phyloP scores from a whole-genome alignment of 64 coral and sea anemone genomes.

The Anthopleura sola region DNA sequence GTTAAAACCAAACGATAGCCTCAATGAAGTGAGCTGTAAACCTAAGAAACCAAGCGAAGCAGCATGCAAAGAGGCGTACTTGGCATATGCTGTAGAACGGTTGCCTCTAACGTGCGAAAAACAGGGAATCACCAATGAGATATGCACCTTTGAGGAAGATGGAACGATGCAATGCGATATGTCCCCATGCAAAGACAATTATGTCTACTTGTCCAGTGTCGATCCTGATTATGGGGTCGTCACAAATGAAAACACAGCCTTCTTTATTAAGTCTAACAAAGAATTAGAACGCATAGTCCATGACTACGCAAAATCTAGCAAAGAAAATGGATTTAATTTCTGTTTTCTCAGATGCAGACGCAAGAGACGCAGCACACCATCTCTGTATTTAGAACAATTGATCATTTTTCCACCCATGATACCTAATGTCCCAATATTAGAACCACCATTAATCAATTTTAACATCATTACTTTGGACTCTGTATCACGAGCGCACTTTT shows the following conservation, averaged over 20 bases:
- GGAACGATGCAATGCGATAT: conserved; percentile 37
- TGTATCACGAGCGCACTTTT: conserved; percentile 80
- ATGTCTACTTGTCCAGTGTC: conserved; percentile 21
- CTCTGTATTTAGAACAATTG: conserved; percentile 22
- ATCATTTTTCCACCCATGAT: conserved; percentile 48
- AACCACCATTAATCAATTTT: conserved; percentile 50
- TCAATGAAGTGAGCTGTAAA: conserved; percentile 8
- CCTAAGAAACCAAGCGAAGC: conserved; percentile 9
- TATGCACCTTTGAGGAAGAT: conserved; percentile 33
- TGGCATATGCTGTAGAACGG: conserved; percentile 26
- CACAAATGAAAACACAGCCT: conserved; percentile 5
- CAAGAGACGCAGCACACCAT: not conserved
- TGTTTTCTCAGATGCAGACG: conserved; percentile 43
- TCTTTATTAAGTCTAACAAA: not conserved
- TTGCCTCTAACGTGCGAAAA: conserved; percentile 10
- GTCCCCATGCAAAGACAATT: conserved; percentile 22
- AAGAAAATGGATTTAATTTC: conserved; percentile 37
- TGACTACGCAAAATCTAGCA: conserved; percentile 20
- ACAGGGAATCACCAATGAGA: not conserved
- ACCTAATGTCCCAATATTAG: conserved; percentile 14
- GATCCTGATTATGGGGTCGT: conserved; percentile 41
- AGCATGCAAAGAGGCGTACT: conserved; percentile 33
- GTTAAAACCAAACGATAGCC: not conserved
- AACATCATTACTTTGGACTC: conserved; percentile 85
- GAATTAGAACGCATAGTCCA: conserved; percentile 11